Conservation (phyloP, 2,797 vertebrate genomes). For the Syngnathus acus region DNA sequence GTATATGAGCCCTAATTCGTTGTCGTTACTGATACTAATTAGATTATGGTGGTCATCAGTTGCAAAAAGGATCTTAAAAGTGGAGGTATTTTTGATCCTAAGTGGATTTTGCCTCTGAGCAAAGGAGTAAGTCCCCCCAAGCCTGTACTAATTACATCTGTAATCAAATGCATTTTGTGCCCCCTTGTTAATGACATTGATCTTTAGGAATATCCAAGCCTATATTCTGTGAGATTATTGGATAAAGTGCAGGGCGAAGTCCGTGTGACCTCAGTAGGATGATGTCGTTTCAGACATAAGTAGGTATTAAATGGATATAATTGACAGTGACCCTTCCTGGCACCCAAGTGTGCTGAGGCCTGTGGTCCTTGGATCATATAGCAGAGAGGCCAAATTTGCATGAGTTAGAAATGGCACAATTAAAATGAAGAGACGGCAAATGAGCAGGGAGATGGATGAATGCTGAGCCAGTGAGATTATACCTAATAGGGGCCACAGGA, state of each 20-base stretch:
- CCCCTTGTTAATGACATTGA: slow-evolving; percentile 77
- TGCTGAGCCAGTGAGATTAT: slow-evolving; percentile 57
- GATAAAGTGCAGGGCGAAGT: slow-evolving; percentile 74
- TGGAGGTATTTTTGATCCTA: slow-evolving; percentile 70
- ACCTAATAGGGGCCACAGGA: slow-evolving; percentile 46
- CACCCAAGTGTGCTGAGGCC: slow-evolving; percentile 57
- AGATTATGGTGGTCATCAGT: slow-evolving; percentile 65
- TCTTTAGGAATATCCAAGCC: slow-evolving; percentile 74
- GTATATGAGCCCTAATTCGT: slow-evolving; percentile 59
- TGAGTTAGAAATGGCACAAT: slow-evolving; percentile 60
- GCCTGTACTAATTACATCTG: slow-evolving; percentile 73
- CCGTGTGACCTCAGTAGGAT: slow-evolving; percentile 70
- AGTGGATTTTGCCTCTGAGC: slow-evolving; percentile 65
- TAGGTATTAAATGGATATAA: slow-evolving; percentile 84
- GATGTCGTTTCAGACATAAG: slow-evolving; percentile 72
- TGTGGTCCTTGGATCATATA: slow-evolving; percentile 64
- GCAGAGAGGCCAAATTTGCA: slow-evolving; percentile 66
- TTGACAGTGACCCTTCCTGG: slow-evolving; percentile 78
- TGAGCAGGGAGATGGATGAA: slow-evolving; percentile 50
- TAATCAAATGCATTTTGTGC: slow-evolving; percentile 74
- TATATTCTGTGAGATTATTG: slow-evolving; percentile 79
- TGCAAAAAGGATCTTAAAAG: slow-evolving; percentile 64
- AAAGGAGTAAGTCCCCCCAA: slow-evolving; percentile 53
- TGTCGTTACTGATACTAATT: slow-evolving; percentile 64
- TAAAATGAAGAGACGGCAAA: slow-evolving; percentile 57